Evolutionary conservation across 37 sponge, comb jelly and placozoan genomes (phyloP).

Genomic region (Theonella swinhoei): DNA sequence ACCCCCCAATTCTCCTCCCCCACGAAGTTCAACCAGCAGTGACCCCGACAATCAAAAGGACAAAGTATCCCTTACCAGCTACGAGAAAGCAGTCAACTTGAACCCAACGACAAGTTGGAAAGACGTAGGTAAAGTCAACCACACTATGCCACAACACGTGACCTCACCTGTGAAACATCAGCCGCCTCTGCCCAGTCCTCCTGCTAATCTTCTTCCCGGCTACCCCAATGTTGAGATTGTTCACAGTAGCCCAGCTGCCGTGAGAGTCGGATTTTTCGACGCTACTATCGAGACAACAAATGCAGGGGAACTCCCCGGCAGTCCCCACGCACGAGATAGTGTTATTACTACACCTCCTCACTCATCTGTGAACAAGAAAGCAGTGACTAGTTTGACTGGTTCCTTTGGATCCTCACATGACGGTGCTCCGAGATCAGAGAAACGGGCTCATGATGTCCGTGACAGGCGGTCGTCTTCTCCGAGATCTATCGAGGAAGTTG

Average conservation of each 20-base stretch:
- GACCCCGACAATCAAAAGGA: not conserved
- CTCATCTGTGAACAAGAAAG: not conserved
- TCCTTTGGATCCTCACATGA: too few relatives aligned
- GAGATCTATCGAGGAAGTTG: constrained; percentile 55
- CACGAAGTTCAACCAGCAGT: not conserved
- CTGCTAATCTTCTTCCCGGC: not conserved
- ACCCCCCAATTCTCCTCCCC: not conserved
- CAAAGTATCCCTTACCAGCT: not conserved
- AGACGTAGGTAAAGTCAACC: not conserved
- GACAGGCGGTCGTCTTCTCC: not conserved
- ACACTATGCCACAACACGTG: constrained; percentile 11
- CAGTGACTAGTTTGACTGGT: not conserved
- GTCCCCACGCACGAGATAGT: not conserved
- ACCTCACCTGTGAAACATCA: not conserved
- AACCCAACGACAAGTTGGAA: not conserved
- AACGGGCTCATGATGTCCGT: too few relatives aligned
- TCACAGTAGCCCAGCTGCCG: not conserved
- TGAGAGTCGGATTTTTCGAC: constrained; percentile 4
- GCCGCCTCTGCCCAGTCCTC: not conserved
- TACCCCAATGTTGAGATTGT: not conserved
- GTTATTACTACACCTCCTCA: constrained; percentile 74
- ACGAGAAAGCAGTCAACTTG: constrained; percentile 25
- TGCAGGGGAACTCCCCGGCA: constrained; percentile 56
- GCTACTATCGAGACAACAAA: constrained; percentile 39
- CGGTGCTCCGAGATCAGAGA: too few relatives aligned